A percentile compares a stretch with the other conserved stretches of the same genome.
Conservation (phyloP, 35 echinoderm and acorn worm genomes). For the Ptychodera flava region DNA sequence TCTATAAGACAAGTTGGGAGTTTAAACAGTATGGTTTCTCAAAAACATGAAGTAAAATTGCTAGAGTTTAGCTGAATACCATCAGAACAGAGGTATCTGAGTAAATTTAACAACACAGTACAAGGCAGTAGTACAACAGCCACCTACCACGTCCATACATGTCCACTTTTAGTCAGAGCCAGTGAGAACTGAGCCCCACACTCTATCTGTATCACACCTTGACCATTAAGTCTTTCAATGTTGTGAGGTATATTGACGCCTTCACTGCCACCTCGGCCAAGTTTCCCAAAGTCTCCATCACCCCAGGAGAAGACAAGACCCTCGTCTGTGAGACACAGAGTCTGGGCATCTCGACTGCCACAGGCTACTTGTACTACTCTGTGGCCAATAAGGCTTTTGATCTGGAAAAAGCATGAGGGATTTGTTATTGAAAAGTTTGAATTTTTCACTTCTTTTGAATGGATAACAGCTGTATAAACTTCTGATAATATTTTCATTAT, state of each 20-base stretch:
- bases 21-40: no score
- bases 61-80: no score
- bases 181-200: conserved; percentile 94
- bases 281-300: conserved; percentile 94
- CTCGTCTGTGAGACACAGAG: conserved; percentile 82
- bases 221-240: conserved; percentile 82
- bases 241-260: conserved; percentile 86
- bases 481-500: no score
- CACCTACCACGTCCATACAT: conserved; percentile 92
- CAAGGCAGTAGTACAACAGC: no score
- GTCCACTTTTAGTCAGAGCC: conserved; percentile 73
- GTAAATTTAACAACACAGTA: no score
- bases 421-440: no score
- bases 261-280: conserved; percentile 89
- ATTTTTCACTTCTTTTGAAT: no score
- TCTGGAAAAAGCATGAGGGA: conserved; percentile 36
- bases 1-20: no score
- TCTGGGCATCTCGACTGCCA: conserved; percentile 93
- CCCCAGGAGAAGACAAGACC: conserved; percentile 94
- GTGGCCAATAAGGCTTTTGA: conserved; percentile 72
- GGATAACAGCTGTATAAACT: no score
- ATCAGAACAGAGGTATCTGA: no score
- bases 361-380: conserved; percentile 72
- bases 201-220: conserved; percentile 93
- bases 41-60: no score